phyloP scores from a whole-genome alignment of 2,797 vertebrate genomes.

The Anisognathus igniventris region DNA sequence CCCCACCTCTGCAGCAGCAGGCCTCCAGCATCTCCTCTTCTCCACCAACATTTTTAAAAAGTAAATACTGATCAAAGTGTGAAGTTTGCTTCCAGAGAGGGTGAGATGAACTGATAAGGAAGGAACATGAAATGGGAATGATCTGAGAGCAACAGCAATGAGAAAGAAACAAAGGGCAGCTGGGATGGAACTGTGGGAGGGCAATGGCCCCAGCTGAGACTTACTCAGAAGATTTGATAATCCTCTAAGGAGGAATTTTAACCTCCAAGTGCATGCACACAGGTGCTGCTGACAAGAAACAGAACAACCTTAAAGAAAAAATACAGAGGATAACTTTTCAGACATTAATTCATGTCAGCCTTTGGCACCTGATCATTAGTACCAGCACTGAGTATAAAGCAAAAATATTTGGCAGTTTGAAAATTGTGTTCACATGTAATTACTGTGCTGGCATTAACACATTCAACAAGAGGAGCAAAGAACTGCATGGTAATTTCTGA shows the following conservation, averaged over 20 bases:
- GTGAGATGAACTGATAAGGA: not conserved
- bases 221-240: not conserved
- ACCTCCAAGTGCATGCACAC: not conserved
- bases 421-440: constrained; percentile 11
- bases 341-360: not conserved
- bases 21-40: not conserved
- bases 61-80: not conserved
- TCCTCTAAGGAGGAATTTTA: not conserved
- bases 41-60: not conserved
- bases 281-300: constrained; percentile 10
- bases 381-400: not conserved
- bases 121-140: not conserved
- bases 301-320: not conserved
- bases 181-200: not conserved
- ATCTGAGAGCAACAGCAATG: not conserved
- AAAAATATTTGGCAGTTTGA: constrained; percentile 28
- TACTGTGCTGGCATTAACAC: not conserved
- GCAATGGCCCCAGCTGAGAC: not conserved
- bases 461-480: not conserved
- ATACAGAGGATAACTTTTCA: not conserved
- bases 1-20: not conserved
- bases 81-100: not conserved
- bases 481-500: constrained; percentile 14
- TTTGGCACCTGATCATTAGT: constrained; percentile 34
- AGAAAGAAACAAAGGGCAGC: not conserved